These are phyloP conservation scores for Lepus townsendii DNA, from an alignment of 2,797 vertebrate species.

Conservation along the genomic window DNA sequence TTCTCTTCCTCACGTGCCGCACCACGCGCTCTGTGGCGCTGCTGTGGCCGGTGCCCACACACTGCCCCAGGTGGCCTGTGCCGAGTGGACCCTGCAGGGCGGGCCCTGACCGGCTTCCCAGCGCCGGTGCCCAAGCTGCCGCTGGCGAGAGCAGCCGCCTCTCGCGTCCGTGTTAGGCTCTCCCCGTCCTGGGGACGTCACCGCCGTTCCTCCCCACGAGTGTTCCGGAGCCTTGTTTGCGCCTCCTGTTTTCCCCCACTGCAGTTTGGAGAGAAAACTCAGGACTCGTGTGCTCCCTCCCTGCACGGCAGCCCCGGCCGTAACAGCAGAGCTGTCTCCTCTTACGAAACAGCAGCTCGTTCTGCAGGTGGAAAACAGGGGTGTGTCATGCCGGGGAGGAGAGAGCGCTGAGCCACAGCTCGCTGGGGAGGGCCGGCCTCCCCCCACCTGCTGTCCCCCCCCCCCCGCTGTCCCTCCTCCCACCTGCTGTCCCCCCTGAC, in stretches of 20 bases:
- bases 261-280: not conserved
- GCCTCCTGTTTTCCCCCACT: not conserved
- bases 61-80: rapidly evolving
- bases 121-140: rapidly evolving
- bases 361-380: not conserved
- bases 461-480: not conserved
- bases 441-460: not conserved
- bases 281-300: not conserved
- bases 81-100: not conserved
- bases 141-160: not conserved
- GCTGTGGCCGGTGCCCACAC: rapidly evolving
- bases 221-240: not conserved
- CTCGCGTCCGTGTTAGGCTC: not conserved
- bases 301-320: rapidly evolving
- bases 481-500: too few species aligned
- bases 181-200: not conserved
- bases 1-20: too few species aligned
- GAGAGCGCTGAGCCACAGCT: not conserved
- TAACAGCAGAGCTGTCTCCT: not conserved
- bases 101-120: not conserved
- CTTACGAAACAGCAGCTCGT: not conserved
- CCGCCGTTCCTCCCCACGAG: not conserved
- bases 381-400: not conserved
- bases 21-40: not conserved
- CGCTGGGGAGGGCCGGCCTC: too few species aligned